Percentiles rank a stretch among this genome's conserved stretches.
Evolutionary conservation across 2,888 invertebrate species (phyloP).

Genomic region (Linnaemya tessellans): DNA sequence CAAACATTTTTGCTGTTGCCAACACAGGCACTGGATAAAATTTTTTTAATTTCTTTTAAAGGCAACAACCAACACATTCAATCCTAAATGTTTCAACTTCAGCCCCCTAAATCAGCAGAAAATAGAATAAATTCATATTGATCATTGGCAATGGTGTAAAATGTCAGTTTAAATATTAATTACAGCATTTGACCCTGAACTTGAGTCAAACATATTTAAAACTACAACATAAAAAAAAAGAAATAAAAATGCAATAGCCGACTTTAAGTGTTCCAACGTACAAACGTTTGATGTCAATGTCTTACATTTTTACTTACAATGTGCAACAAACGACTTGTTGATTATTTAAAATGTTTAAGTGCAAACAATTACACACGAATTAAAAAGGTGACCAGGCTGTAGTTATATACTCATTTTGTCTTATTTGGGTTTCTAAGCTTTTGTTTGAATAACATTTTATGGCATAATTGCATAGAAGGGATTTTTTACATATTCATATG

Average conservation of each 20-base stretch:
- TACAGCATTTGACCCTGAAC: conserved; percentile 63
- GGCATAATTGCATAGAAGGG: no score
- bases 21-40: no score
- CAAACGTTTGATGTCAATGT: conserved; percentile 62
- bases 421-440: no score
- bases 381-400: conserved; percentile 14
- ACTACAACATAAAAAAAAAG: not conserved
- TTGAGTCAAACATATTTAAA: conserved; percentile 59
- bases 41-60: no score
- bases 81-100: not conserved
- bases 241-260: conserved; percentile 39
- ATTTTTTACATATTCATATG: no score
- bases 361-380: conserved; percentile 35
- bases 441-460: no score
- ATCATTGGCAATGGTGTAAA: conserved; percentile 41
- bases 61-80: not conserved
- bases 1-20: no score
- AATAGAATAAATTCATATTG: not conserved
- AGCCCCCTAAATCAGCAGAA: not conserved
- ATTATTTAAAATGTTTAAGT: conserved; percentile 33
- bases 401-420: not conserved
- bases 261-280: conserved; percentile 22
- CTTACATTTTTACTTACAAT: conserved; percentile 41
- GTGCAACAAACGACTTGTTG: conserved; percentile 42
- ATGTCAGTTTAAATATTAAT: conserved; percentile 49